Conservation (phyloP, 2,797 vertebrate genomes). For the Acanthurus leucopareius region DNA sequence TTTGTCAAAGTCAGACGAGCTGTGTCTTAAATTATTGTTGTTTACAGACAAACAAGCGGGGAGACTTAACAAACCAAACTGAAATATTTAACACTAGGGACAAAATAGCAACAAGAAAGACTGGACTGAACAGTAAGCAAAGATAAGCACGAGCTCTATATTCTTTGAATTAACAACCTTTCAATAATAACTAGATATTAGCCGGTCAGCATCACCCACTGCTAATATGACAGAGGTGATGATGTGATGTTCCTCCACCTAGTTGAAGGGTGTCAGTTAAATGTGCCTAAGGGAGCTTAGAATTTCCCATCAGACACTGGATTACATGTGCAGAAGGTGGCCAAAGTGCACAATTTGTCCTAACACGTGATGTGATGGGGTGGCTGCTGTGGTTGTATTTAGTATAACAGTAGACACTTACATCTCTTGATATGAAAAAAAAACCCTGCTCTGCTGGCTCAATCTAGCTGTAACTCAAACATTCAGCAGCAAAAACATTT, state of each 20-base stretch:
- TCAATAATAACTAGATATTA: slow-evolving; percentile 28
- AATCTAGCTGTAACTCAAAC: slow-evolving; percentile 18
- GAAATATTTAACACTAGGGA: not conserved
- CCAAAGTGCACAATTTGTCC: slow-evolving; percentile 25
- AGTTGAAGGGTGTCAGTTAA: slow-evolving; percentile 51
- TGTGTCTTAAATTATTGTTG: not conserved
- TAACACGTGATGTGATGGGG: slow-evolving; percentile 17
- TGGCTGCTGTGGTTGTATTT: slow-evolving; percentile 8
- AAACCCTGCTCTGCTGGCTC: slow-evolving; percentile 2
- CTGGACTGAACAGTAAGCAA: not conserved
- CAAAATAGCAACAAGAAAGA: not conserved
- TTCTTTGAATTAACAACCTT: not conserved
- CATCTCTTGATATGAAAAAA: slow-evolving; percentile 16
- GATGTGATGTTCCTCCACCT: slow-evolving; percentile 46
- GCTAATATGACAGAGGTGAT: slow-evolving; percentile 45
- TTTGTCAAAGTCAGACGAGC: slow-evolving; percentile 52
- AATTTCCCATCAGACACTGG: slow-evolving; percentile 25
- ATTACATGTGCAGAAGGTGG: slow-evolving; percentile 12
- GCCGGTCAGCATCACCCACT: slow-evolving; percentile 23
- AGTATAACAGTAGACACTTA: slow-evolving; percentile 19
- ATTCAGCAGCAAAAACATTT: slow-evolving; percentile 32
- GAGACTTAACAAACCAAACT: slow-evolving; percentile 34
- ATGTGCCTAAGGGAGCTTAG: slow-evolving; percentile 17
- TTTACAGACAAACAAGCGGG: slow-evolving; percentile 1
- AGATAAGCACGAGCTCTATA: not conserved